Evolutionary conservation across 1,140 invertebrate species (phyloP), one percentile per base, ranked within the genome.

Genomic region (Procambarus clarkii): DNA sequence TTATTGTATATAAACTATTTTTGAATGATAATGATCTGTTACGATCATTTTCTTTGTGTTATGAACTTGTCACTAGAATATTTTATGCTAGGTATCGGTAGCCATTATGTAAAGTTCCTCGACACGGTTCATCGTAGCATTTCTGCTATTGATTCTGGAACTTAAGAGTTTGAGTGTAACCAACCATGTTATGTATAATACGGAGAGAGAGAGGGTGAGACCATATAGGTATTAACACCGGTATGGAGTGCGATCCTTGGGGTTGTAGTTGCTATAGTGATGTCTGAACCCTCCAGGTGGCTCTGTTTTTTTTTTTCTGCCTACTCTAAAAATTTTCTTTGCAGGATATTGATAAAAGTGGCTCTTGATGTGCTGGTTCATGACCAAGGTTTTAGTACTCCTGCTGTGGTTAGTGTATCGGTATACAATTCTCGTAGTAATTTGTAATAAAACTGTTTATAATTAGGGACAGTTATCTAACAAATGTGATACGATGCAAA

Each of bases 1-100:
- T 87, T 87, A 87, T 78, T 87, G 85, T 87, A 87, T 48, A 87
- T 87, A 87, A 60, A 77, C 85, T 87, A 87, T 87, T 87, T 86
- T 87, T 87, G 69, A 77, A 78, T 87, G 76, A 50, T 44, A 21
- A 78, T 64, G 71, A 79, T 44, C 50, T 87, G 71, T 58, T 44
- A 45, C 45, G 46, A 15, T 69, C 34, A 83, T 83, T 46, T 80
- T 60, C 80, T 82, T 64, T 74, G 69, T 74, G 69, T 74, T 74
- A 74, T 74, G 69, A 83, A 83, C 44, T 64, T 45, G 58, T 69
- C 18, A 64, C 24, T 83, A 46, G 45, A n/a, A 79, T 21, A 54
- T 7, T 15, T 24, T 46, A 69, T 24, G 44, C 81, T 64, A 45
- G 15, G 44, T 21, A 60, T 64, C 34, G 60, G 24, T 64, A 64